A percentile compares a stretch with the other conserved stretches of the same genome.
phyloP scores from a whole-genome alignment of 2,888 invertebrate species.

The Teleogryllus oceanicus region DNA sequence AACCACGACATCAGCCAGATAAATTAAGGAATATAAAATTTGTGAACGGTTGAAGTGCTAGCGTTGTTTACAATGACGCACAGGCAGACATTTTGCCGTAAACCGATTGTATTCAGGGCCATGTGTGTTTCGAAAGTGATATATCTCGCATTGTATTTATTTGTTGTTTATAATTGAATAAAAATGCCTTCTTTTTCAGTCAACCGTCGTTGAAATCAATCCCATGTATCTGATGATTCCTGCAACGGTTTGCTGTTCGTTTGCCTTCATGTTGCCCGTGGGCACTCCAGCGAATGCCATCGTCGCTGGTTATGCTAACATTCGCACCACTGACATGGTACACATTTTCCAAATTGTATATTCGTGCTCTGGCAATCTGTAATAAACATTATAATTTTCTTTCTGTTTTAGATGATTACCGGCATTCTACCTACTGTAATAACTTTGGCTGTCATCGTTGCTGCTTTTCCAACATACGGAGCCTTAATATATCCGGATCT shows the following conservation, averaged over 20 bases:
- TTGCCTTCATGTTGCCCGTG: constrained; percentile 27
- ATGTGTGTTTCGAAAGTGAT: too few species aligned
- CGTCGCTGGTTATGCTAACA: constrained; percentile 12
- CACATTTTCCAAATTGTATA: neutral
- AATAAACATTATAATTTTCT: neutral
- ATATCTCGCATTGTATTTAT: too few species aligned
- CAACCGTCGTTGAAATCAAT: neutral
- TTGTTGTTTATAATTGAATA: too few species aligned
- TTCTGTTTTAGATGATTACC: neutral
- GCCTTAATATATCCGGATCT: neutral
- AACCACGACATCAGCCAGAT: too few species aligned
- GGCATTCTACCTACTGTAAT: neutral
- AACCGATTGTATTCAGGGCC: too few species aligned
- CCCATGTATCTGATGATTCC: constrained; percentile 26
- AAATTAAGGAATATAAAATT: too few species aligned
- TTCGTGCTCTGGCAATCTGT: neutral
- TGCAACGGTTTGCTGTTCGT: constrained; percentile 25
- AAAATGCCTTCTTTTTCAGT: neutral
- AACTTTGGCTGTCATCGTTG: neutral
- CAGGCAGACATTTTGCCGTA: too few species aligned
- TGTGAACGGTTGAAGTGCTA: too few species aligned
- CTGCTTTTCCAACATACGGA: neutral
- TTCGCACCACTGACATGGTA: constrained; percentile 27
- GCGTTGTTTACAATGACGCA: too few species aligned
- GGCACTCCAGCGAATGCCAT: constrained; percentile 30